Conservation (phyloP, 1,140 invertebrate species). For the Brachionus rubens region DNA sequence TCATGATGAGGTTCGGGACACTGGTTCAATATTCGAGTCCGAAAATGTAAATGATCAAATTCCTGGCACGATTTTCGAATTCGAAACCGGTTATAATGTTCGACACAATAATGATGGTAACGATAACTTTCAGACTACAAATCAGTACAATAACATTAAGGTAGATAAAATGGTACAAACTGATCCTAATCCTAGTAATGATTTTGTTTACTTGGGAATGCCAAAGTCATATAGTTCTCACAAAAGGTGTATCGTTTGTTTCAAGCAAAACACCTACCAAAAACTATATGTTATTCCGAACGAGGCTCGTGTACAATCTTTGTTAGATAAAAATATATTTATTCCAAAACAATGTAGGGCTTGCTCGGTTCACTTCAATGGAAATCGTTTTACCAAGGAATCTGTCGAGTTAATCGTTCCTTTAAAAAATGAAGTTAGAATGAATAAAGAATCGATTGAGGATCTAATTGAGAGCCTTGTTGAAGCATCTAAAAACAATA, state of each 20-base stretch:
- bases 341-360: neutral
- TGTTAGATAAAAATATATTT: neutral
- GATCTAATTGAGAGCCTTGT: neutral
- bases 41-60: too few relatives aligned
- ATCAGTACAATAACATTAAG: conserved; percentile 51
- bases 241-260: neutral
- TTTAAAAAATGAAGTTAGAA: neutral
- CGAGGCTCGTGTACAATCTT: neutral
- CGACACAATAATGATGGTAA: too few relatives aligned
- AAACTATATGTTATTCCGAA: neutral
- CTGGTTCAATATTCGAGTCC: too few relatives aligned
- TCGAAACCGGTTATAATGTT: too few relatives aligned
- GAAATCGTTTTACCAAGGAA: neutral
- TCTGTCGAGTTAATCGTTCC: neutral
- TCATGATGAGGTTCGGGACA: too few relatives aligned
- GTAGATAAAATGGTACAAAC: neutral
- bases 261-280: neutral
- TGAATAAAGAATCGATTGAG: neutral
- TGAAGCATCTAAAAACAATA: neutral
- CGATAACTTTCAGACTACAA: too few relatives aligned
- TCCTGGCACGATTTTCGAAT: too few relatives aligned
- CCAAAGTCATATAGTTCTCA: neutral
- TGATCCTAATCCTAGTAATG: neutral
- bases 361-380: neutral
- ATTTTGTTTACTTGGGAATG: neutral